Conservation (phyloP, 2,113 vertebrate genomes). For the Ochotona princeps region DNA sequence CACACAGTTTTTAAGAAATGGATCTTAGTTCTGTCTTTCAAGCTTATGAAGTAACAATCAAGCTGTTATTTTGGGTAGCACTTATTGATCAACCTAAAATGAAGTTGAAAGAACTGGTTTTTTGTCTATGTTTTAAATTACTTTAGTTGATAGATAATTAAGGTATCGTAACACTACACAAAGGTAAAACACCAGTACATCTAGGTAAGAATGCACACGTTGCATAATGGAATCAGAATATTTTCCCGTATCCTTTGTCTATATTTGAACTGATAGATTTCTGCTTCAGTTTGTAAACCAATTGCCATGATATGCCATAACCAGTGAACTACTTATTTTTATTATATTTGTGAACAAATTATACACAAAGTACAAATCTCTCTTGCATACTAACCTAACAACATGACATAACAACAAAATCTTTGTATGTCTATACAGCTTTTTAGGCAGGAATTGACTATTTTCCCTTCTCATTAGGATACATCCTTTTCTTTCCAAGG, state of each 20-base stretch:
- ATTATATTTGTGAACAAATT: slow-evolving; percentile 59
- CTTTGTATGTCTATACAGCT: background rate
- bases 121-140: too few species aligned
- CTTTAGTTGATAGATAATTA: slow-evolving; percentile 26
- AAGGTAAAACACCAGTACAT: background rate
- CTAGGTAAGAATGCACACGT: background rate
- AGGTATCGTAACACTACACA: background rate
- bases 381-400: slow-evolving; percentile 50
- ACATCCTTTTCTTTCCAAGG: background rate
- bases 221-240: background rate
- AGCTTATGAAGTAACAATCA: too few species aligned
- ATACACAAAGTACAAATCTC: slow-evolving; percentile 38
- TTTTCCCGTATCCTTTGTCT: background rate
- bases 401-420: slow-evolving; percentile 51
- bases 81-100: too few species aligned
- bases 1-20: too few species aligned
- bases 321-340: slow-evolving; percentile 35
- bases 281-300: slow-evolving; percentile 19
- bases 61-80: too few species aligned
- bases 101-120: too few species aligned
- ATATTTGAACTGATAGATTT: background rate
- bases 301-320: slow-evolving; percentile 8
- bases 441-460: slow-evolving; percentile 32
- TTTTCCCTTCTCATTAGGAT: slow-evolving; percentile 45
- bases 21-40: too few species aligned